Base-by-base conservation (phyloP, 1,140 invertebrate genomes). In the Medauroidea extradentata region DNA sequence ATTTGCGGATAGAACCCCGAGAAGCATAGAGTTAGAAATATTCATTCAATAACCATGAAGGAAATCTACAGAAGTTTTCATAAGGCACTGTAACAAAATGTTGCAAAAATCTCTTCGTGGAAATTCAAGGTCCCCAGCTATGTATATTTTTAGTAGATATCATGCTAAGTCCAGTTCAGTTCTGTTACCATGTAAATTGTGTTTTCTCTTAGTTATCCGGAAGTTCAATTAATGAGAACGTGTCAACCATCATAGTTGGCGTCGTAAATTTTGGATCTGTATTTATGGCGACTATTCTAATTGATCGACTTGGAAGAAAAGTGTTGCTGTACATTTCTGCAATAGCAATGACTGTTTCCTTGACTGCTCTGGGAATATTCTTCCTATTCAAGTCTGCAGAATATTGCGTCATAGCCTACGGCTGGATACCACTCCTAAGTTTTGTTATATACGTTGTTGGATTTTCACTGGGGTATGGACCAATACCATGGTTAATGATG, bases 401-500 rank as follows among this genome's bases (percentile, higher is more conserved):
- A 24, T 68, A 74, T 7, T 80, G 88, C 61, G 79, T 86, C 0
- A 68, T 72, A 19, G 62, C 73, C 14, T 78, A 85, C 63, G 88
- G 88, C 16, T 93, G 88, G 88, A 63, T 96, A 38, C 92, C 93
- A 1, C 72, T 98, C 1, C 76, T 79, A 3, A 88, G 88, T 68
- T 85, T 96, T 54, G 86, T 95, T 14, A 70, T 93, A 11, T 96
- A 91, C 72, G 89, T 96, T 0, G 75, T 94, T 25, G 90, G 90
- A 24, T 98, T 97, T 74, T 93, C 91, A 0, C 72, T 96, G 18
- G 94, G 94, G 1, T 91, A 90, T 65, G 94, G 94, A 0, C 94
- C 94, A 0, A 89, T 97, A 61, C 94, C 94, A 1, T 95, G 93
- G 92, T 76, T 96, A 7, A 93, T 96, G 86, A 89, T 94, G 84